A percentile compares a stretch with the other conserved stretches of the same genome.
Evolutionary conservation across 2,113 vertebrate genomes (phyloP).

Genomic region (Telmatochromis sp.): DNA sequence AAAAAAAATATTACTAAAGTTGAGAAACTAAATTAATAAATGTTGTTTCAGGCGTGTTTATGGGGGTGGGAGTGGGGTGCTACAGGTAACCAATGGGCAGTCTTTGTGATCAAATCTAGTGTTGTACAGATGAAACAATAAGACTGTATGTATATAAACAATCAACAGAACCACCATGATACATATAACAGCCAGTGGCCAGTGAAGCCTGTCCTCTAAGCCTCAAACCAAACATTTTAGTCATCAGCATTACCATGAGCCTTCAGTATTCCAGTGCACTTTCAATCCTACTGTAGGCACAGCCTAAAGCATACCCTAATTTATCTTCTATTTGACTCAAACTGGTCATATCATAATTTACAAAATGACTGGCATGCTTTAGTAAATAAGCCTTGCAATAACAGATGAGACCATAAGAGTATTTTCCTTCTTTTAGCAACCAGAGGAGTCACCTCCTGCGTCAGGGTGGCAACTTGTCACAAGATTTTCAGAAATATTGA

Average conservation of each 20-base stretch:
- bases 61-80: accelerated
- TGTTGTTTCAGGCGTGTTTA: accelerated
- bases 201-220: not conserved
- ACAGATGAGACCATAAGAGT: not conserved
- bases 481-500: not conserved
- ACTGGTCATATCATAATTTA: not conserved
- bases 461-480: not conserved
- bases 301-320: not conserved
- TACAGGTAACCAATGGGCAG: not conserved
- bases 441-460: not conserved
- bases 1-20: not conserved
- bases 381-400: not conserved
- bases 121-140: not conserved
- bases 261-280: not conserved
- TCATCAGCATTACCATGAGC: not conserved
- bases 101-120: not conserved
- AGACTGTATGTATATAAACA: not conserved
- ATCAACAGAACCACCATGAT: not conserved
- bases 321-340: not conserved
- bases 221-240: not conserved
- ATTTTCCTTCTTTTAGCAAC: not conserved
- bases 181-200: no score
- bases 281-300: not conserved
- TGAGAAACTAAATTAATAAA: not conserved
- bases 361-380: not conserved